Conservation (phyloP, 1,140 invertebrate species). For the Bombus polaris region DNA sequence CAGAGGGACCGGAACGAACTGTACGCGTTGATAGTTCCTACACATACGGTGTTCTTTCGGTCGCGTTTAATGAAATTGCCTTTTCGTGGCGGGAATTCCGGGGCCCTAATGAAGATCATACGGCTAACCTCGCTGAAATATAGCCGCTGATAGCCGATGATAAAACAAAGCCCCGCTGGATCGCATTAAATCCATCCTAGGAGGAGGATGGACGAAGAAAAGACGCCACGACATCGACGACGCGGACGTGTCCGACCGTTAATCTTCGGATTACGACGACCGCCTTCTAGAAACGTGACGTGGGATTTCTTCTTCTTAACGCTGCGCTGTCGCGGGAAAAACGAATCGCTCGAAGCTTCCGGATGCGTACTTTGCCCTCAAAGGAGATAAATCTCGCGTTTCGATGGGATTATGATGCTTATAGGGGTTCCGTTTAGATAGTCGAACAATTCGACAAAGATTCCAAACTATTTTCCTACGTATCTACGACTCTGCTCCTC, state of each 20-base stretch:
- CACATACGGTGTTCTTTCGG: conserved; percentile 46
- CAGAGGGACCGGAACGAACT: conserved; percentile 74
- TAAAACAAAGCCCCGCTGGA: conserved; percentile 43
- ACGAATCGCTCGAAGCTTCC: background rate
- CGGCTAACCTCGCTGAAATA: conserved; percentile 32
- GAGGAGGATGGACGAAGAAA: background rate
- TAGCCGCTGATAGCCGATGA: conserved; percentile 46
- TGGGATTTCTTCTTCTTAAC: conserved; percentile 10
- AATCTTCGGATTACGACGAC: conserved; percentile 43
- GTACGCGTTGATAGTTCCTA: conserved; percentile 76
- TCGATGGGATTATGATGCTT: background rate
- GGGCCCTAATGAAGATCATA: conserved; percentile 74
- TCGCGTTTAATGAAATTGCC: conserved; percentile 69
- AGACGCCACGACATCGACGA: conserved; percentile 15
- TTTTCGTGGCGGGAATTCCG: conserved; percentile 69
- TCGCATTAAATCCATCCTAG: conserved; percentile 18
- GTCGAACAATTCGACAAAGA: background rate
- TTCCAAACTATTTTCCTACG: background rate
- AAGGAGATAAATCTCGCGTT: background rate
- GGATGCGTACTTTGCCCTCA: no score
- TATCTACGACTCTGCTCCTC: background rate
- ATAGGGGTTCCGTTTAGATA: background rate
- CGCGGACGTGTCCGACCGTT: conserved; percentile 36
- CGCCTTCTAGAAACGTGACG: conserved; percentile 26
- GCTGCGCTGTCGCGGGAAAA: background rate